Base-by-base conservation (phyloP, 2,797 vertebrate species). In the Bradypodion pumilum region DNA sequence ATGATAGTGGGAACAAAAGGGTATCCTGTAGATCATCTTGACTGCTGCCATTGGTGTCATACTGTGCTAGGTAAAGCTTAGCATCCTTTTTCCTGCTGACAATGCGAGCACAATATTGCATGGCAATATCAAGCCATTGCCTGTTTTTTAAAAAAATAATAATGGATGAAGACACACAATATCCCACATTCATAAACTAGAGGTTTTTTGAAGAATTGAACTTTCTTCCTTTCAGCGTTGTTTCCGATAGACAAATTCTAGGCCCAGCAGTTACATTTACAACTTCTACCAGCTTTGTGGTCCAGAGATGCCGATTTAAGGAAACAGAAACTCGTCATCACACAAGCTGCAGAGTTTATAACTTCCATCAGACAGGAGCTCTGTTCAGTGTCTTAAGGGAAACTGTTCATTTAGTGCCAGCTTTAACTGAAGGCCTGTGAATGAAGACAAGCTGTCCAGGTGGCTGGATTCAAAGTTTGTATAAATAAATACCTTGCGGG, bases 251-350 rank as follows among this genome's bases (percentile, higher is more conserved):
- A 76, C 0, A 1, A 29, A n/a, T 56, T 46, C 46, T 74, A 66
- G 86, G 59, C 72, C 76, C 84, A 56, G 52, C 66, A 91, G 25
- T 15, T 88, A 60, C 63, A 5, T 63, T 65, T 91, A 89, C 76
- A 89, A 89, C 84, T 93, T 90, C 88, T 89, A 87, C 89, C 90
- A 93, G 83, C 90, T 81, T 83, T 88, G 40, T 42, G 89, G 93
- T 91, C 82, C 94, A 95, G 95, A 94, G 93, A 94, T 92, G 78
- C 8, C 66, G 42, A 69, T 73, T 83, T 74, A 66, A 90, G 82
- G 91, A 92, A 92, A 92, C 60, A 90, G 83, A 92, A 90, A 75
- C 56, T 87, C 78, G 85, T 88, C 68, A 82, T 5, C 0, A 84
- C 83, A 90, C 29, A 66, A 69, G 83, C 90, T 85, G 82, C 69